A percentile compares a stretch with the other conserved stretches of the same genome.
phyloP scores from a whole-genome alignment of 1,140 invertebrate genomes.

The Trialeurodes vaporariorum region DNA sequence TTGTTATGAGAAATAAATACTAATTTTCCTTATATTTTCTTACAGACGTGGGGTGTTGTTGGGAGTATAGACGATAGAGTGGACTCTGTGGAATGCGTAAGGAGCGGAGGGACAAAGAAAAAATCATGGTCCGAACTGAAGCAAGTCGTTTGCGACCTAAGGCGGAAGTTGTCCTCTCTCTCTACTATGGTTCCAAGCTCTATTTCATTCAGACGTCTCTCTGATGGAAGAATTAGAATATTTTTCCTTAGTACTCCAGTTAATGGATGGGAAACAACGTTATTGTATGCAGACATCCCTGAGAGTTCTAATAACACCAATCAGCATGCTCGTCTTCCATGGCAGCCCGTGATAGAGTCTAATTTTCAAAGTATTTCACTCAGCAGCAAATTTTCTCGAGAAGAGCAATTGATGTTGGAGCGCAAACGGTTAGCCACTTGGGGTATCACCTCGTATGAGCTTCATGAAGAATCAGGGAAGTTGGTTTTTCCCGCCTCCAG shows the following conservation, averaged over 20 bases:
- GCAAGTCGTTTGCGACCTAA: slow-evolving; percentile 64
- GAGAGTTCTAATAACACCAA: slow-evolving; percentile 37
- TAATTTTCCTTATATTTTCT: neutral
- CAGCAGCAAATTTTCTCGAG: slow-evolving; percentile 51
- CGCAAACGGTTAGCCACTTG: slow-evolving; percentile 77
- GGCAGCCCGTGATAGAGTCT: slow-evolving; percentile 58
- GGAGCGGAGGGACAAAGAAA: slow-evolving; percentile 13
- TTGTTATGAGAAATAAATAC: neutral
- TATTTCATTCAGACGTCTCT: slow-evolving; percentile 62
- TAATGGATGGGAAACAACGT: slow-evolving; percentile 75
- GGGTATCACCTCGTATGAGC: slow-evolving; percentile 89
- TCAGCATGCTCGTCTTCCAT: slow-evolving; percentile 39
- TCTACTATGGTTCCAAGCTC: slow-evolving; percentile 61
- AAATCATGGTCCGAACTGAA: slow-evolving; percentile 67
- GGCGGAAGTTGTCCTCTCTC: slow-evolving; percentile 60
- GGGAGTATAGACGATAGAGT: slow-evolving; percentile 22
- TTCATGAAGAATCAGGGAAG: slow-evolving; percentile 64
- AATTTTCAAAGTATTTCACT: slow-evolving; percentile 50
- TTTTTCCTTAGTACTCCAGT: slow-evolving; percentile 79
- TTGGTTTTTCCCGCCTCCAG: slow-evolving; percentile 84
- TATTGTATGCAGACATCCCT: slow-evolving; percentile 72
- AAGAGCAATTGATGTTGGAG: slow-evolving; percentile 84
- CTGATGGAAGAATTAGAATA: slow-evolving; percentile 63
- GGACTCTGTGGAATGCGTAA: slow-evolving; percentile 2
- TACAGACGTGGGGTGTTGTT: no score